These are phyloP conservation scores for Anoplopoma fimbria DNA, from an alignment of 2,113 vertebrate species.

Conservation along the genomic window DNA sequence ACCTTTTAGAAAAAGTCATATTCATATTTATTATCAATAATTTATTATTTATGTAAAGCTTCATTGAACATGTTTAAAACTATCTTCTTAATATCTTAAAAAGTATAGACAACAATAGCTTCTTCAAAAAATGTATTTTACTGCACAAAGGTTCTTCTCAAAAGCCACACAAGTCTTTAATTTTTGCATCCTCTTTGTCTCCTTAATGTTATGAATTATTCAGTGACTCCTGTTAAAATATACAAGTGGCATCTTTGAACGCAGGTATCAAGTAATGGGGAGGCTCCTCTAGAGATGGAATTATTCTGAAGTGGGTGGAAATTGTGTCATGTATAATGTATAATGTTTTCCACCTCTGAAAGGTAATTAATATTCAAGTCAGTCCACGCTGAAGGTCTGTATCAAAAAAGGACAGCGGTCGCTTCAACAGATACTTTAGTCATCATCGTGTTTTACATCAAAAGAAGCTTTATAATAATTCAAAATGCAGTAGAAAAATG, in stretches of 20 bases:
- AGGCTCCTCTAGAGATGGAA: not conserved
- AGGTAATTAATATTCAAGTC: slow-evolving; percentile 12
- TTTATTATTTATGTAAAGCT: not conserved
- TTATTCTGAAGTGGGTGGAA: slow-evolving; percentile 23
- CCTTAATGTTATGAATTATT: slow-evolving; percentile 51
- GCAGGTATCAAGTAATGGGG: slow-evolving; percentile 21
- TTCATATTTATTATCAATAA: no score
- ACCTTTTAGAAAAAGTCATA: not conserved
- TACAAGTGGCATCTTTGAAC: slow-evolving; percentile 41
- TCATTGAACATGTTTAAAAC: not conserved
- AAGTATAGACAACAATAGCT: not conserved
- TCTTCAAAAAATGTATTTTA: not conserved
- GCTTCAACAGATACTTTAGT: not conserved
- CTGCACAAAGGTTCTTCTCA: not conserved
- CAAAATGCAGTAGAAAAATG: not conserved
- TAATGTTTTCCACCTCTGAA: slow-evolving; percentile 18
- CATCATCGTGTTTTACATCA: not conserved
- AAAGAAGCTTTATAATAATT: not conserved
- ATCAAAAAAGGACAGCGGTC: not conserved
- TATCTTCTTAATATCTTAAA: not conserved
- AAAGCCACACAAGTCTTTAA: not conserved
- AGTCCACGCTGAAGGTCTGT: not conserved
- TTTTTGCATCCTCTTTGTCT: slow-evolving; percentile 31
- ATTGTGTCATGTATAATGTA: slow-evolving; percentile 35
- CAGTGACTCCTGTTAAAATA: slow-evolving; percentile 49